phyloP scores from a whole-genome alignment of 2,113 vertebrate genomes.

The Phrynosoma blainvillii region DNA sequence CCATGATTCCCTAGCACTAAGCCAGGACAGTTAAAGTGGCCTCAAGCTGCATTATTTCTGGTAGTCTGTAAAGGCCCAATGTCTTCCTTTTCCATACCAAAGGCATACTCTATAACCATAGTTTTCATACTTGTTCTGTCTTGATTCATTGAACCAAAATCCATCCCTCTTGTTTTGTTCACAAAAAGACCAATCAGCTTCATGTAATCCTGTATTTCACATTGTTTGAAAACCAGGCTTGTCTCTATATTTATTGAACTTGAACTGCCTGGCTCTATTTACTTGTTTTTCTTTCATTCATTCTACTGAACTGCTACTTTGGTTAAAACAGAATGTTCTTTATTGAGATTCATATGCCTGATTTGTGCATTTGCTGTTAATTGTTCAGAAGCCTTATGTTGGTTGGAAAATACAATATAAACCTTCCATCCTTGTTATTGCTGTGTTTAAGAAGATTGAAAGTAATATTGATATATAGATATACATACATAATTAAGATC shows the following conservation, averaged over 20 bases:
- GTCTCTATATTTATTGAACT: neutral
- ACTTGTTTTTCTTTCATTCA: neutral
- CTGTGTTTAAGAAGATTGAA: constrained; percentile 38
- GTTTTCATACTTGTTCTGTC: neutral
- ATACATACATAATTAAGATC: neutral
- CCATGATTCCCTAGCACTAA: too few species aligned
- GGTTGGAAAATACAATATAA: constrained; percentile 30
- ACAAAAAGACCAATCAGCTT: neutral
- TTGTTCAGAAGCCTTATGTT: constrained; percentile 9
- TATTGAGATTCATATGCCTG: constrained; percentile 25
- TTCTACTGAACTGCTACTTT: constrained; percentile 24
- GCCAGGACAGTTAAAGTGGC: too few species aligned
- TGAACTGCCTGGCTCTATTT: constrained; percentile 3
- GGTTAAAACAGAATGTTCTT: constrained; percentile 4
- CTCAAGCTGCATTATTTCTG: too few species aligned
- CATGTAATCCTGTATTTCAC: neutral
- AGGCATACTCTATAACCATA: constrained; percentile 8
- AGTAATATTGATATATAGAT: neutral
- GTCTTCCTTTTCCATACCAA: constrained; percentile 1
- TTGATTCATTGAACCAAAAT: constrained; percentile 9
- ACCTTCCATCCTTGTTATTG: neutral
- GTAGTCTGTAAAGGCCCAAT: too few species aligned
- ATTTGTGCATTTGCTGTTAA: neutral
- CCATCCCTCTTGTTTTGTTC: neutral
- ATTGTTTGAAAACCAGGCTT: neutral